These are phyloP conservation scores for Chitala chitala DNA, from an alignment of 2,113 vertebrate species.

Conservation along the genomic window DNA sequence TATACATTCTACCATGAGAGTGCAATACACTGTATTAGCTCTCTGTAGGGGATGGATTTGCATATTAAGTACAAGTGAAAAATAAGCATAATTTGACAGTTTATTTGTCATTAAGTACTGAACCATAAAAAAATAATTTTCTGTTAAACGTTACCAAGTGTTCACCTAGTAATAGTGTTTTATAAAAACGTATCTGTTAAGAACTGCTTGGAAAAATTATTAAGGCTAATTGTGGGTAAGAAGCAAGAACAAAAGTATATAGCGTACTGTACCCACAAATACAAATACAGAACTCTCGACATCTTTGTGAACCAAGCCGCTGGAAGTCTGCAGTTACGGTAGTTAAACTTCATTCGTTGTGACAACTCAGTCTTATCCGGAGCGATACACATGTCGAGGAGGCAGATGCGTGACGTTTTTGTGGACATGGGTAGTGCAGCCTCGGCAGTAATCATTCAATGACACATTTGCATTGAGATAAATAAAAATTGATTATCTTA, in stretches of 20 bases:
- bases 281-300: too few relatives aligned
- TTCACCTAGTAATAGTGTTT: too few relatives aligned
- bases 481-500: slow-evolving; percentile 15
- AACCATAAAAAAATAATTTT: neutral
- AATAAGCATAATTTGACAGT: too few relatives aligned
- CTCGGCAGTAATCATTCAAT: slow-evolving; percentile 1
- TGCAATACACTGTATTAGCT: too few relatives aligned
- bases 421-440: neutral
- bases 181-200: too few relatives aligned
- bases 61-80: too few relatives aligned
- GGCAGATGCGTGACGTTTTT: slow-evolving; percentile 12
- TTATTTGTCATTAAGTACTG: too few relatives aligned
- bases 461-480: slow-evolving; percentile 16
- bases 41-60: too few relatives aligned
- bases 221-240: neutral
- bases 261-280: neutral
- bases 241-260: neutral
- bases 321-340: neutral
- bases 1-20: too few relatives aligned
- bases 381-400: neutral
- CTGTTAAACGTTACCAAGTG: too few relatives aligned
- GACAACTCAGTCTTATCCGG: neutral
- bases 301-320: neutral
- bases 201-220: too few relatives aligned
- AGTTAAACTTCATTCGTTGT: slow-evolving; percentile 9